A percentile compares a stretch with the other conserved stretches of the same genome.
Evolutionary conservation across 2,888 invertebrate species (phyloP).

Genomic region (Adela reaumurella): DNA sequence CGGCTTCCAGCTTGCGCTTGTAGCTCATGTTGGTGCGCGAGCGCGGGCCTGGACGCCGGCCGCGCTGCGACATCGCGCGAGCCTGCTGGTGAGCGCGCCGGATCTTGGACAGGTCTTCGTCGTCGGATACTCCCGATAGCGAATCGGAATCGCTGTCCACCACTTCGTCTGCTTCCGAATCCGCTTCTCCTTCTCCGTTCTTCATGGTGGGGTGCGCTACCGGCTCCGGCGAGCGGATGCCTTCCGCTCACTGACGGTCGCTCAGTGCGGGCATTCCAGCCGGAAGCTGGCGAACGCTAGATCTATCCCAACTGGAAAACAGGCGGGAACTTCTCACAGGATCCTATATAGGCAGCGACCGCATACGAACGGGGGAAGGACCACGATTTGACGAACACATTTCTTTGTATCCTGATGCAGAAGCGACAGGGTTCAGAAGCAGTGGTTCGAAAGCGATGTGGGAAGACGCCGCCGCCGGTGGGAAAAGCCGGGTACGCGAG

Average conservation of each 20-base stretch:
- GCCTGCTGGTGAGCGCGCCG: constrained; percentile 46
- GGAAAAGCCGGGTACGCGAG: background rate
- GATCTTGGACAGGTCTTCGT: constrained; percentile 47
- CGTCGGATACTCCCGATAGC: constrained; percentile 39
- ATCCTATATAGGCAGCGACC: background rate
- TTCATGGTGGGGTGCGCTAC: constrained; percentile 31
- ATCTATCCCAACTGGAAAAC: background rate
- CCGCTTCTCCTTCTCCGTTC: constrained; percentile 15
- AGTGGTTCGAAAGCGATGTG: no score
- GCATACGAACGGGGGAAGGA: background rate
- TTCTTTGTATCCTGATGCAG: background rate
- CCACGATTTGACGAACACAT: background rate
- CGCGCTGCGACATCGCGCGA: constrained; percentile 38
- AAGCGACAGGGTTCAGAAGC: background rate
- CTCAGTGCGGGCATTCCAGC: background rate
- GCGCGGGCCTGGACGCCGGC: constrained; percentile 29
- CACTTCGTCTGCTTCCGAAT: constrained; percentile 14
- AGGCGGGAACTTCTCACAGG: background rate
- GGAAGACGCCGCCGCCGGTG: background rate
- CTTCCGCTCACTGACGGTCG: background rate
- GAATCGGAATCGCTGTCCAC: constrained; percentile 37
- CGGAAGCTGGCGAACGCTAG: background rate
- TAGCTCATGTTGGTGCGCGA: constrained; percentile 39
- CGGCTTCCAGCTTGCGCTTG: constrained; percentile 50
- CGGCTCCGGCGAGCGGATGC: constrained; percentile 18